phyloP scores from a whole-genome alignment of 2,888 invertebrate species.

The Nomada ruficornis region DNA sequence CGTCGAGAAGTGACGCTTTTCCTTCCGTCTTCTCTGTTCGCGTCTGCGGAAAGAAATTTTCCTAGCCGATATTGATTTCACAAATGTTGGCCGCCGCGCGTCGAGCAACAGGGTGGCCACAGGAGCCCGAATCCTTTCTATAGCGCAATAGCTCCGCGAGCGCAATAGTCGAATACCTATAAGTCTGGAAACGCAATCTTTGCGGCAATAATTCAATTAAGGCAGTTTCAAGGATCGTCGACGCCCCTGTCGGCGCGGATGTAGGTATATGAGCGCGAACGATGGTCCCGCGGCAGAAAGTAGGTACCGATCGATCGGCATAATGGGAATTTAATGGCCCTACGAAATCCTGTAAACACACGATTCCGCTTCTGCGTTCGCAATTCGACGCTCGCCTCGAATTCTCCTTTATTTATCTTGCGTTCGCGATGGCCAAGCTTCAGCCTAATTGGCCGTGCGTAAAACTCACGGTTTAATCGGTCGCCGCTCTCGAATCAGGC shows the following conservation, averaged over 20 bases:
- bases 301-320: slow-evolving; percentile 71
- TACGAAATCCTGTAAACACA: slow-evolving; percentile 71
- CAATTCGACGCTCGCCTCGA: slow-evolving; percentile 6
- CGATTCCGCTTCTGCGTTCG: slow-evolving; percentile 14
- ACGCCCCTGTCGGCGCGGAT: slow-evolving; percentile 41
- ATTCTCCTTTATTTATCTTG: slow-evolving; percentile 15
- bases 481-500: background rate
- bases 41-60: background rate
- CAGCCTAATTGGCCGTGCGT: slow-evolving; percentile 33
- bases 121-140: slow-evolving; percentile 10
- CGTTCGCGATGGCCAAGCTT: background rate
- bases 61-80: background rate
- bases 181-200: slow-evolving; percentile 46
- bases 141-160: too few relatives aligned
- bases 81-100: background rate
- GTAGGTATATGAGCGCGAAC: slow-evolving; percentile 46
- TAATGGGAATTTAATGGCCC: slow-evolving; percentile 74
- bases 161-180: slow-evolving; percentile 19
- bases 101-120: slow-evolving; percentile 18
- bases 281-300: slow-evolving; percentile 60
- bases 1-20: slow-evolving; percentile 27
- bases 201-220: slow-evolving; percentile 58
- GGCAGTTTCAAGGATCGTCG: slow-evolving; percentile 56
- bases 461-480: slow-evolving; percentile 25
- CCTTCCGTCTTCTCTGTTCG: background rate